Percentiles rank a stretch among this genome's conserved stretches.
Conservation (phyloP, 2,797 vertebrate genomes). For the Spinus olivaceus region DNA sequence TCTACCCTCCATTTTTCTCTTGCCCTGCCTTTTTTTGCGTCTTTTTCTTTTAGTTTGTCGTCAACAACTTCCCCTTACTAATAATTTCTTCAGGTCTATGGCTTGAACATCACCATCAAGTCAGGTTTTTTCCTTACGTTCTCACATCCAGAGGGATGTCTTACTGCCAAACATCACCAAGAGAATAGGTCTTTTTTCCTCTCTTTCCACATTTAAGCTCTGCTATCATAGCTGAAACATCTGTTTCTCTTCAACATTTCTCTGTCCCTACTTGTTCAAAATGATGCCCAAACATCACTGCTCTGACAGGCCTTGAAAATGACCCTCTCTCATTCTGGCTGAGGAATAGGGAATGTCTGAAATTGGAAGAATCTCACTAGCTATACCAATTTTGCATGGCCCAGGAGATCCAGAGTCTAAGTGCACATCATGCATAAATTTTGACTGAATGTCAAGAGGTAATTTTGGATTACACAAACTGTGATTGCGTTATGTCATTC, state of each 20-base stretch:
- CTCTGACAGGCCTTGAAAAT: not conserved
- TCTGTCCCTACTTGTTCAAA: not conserved
- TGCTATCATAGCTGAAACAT: not conserved
- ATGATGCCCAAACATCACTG: not conserved
- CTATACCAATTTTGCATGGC: not conserved
- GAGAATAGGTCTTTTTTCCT: not conserved
- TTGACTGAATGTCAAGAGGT: not conserved
- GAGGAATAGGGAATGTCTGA: not conserved
- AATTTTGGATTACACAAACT: not conserved
- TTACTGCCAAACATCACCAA: not conserved
- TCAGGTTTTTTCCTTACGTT: not conserved
- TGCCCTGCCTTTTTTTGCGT: rapidly evolving
- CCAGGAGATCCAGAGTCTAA: not conserved
- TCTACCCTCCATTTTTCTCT: not conserved
- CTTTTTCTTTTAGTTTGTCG: rapidly evolving
- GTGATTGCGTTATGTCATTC: not conserved
- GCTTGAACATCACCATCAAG: not conserved
- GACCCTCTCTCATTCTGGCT: rapidly evolving
- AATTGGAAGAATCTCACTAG: not conserved
- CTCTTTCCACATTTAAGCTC: not conserved
- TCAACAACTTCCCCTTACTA: not conserved
- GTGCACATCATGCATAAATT: not conserved
- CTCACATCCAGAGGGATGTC: not conserved
- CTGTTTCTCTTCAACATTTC: not conserved
- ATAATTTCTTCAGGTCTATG: not conserved